Percentiles rank a stretch among this genome's conserved stretches.
phyloP scores from a whole-genome alignment of 2,797 vertebrate species.

The Fistularia tabacaria region DNA sequence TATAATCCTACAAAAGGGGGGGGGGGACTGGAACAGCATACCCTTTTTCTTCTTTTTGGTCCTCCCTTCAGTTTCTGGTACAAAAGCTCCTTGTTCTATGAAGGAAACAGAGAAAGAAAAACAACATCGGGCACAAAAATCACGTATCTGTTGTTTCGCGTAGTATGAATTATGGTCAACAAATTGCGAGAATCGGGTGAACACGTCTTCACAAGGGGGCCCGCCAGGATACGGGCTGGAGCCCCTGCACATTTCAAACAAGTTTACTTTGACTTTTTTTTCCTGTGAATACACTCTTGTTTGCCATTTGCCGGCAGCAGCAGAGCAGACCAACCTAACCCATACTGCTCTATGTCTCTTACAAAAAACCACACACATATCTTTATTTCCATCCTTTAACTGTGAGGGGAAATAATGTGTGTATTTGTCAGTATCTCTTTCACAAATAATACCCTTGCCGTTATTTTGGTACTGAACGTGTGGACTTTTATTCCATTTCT shows the following conservation, averaged over 20 bases:
- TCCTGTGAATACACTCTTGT: not conserved
- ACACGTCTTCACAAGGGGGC: too few species aligned
- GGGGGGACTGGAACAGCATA: constrained; percentile 59
- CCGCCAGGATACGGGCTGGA: not conserved
- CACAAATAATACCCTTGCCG: too few species aligned
- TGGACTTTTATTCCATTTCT: too few species aligned
- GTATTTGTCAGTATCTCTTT: too few species aligned
- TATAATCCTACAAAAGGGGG: constrained; percentile 15
- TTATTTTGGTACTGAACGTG: too few species aligned
- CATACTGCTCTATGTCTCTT: too few species aligned
- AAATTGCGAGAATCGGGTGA: constrained; percentile 12
- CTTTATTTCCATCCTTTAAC: too few species aligned
- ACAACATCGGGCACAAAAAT: not conserved
- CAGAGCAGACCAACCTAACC: too few species aligned
- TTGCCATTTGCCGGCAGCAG: too few species aligned
- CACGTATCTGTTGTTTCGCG: not conserved
- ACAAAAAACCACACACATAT: too few species aligned
- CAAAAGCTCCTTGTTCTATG: constrained; percentile 92
- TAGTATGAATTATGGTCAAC: constrained; percentile 17
- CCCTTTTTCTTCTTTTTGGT: constrained; percentile 91
- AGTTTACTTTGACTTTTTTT: constrained; percentile 11
- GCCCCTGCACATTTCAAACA: constrained; percentile 5
- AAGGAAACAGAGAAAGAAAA: constrained; percentile 45
- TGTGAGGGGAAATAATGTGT: too few species aligned
- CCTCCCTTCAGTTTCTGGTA: constrained; percentile 90